A percentile compares a stretch with the other conserved stretches of the same genome.
phyloP scores from a whole-genome alignment of 2,888 invertebrate species.

The Limenitis camilla region DNA sequence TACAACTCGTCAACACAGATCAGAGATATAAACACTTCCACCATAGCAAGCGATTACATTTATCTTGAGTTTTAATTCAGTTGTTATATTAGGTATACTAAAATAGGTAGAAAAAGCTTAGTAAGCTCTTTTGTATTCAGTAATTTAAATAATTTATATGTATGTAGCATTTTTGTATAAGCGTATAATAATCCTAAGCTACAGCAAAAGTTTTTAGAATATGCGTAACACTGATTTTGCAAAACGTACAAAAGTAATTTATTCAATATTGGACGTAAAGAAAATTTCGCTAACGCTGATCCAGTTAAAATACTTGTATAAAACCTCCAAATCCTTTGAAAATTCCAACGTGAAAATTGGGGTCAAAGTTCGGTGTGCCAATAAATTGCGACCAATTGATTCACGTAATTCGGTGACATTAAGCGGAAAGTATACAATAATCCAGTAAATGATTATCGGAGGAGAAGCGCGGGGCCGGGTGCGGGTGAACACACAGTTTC shows the following conservation, averaged over 20 bases:
- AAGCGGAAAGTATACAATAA: slow-evolving; percentile 68
- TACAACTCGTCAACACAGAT: no score
- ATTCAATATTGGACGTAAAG: slow-evolving; percentile 13
- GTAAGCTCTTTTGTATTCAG: no score
- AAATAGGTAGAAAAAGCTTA: no score
- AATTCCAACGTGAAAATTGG: slow-evolving; percentile 40
- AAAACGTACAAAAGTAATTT: slow-evolving; percentile 10
- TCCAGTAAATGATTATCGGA: slow-evolving; percentile 68
- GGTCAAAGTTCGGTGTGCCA: slow-evolving; percentile 32
- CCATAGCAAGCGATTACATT: no score
- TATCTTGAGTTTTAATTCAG: no score
- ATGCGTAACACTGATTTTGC: not conserved
- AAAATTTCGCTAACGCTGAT: slow-evolving; percentile 19
- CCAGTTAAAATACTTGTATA: slow-evolving; percentile 24
- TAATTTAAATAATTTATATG: no score
- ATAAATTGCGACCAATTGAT: slow-evolving; percentile 46
- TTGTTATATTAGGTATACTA: no score
- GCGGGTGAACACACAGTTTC: slow-evolving; percentile 61
- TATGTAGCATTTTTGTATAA: not conserved
- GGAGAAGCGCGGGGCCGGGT: slow-evolving; percentile 39
- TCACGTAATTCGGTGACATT: slow-evolving; percentile 57
- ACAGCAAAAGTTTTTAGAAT: not conserved
- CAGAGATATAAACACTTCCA: no score
- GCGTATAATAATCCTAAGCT: not conserved
- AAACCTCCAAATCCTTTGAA: slow-evolving; percentile 32